Conservation (phyloP, 2,797 vertebrate genomes). For the Diglossa cyanea region DNA sequence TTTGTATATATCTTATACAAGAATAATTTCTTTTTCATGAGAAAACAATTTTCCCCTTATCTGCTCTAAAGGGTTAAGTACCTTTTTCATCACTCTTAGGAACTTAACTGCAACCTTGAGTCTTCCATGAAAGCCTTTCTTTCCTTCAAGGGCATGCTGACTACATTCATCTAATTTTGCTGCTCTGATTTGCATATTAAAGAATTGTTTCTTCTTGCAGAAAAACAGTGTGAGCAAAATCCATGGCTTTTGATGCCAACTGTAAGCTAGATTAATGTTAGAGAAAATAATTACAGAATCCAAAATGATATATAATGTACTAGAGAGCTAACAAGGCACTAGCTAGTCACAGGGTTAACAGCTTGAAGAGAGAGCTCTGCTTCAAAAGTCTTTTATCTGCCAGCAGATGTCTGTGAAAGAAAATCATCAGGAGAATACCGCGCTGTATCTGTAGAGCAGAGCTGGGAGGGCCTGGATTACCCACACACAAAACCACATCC, state of each 20-base stretch:
- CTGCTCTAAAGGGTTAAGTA: conserved; percentile 14
- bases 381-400: conserved; percentile 17
- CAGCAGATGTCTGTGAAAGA: background rate
- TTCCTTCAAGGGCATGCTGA: conserved; percentile 18
- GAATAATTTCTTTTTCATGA: background rate
- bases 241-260: conserved; percentile 9
- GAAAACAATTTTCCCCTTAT: background rate
- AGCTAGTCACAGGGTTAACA: background rate
- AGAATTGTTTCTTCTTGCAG: conserved; percentile 39
- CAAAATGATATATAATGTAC: background rate
- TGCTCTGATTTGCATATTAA: conserved; percentile 49
- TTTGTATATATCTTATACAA: background rate
- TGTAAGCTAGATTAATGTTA: background rate
- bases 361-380: background rate
- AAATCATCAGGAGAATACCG: background rate
- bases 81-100: background rate
- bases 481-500: background rate
- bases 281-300: conserved; percentile 15
- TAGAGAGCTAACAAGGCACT: background rate
- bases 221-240: conserved; percentile 1
- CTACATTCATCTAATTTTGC: conserved; percentile 23
- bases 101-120: background rate
- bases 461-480: background rate
- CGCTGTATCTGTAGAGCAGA: background rate
- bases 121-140: conserved; percentile 28